phyloP scores from a whole-genome alignment of 2,888 invertebrate genomes.

The Cynaeus angustus region DNA sequence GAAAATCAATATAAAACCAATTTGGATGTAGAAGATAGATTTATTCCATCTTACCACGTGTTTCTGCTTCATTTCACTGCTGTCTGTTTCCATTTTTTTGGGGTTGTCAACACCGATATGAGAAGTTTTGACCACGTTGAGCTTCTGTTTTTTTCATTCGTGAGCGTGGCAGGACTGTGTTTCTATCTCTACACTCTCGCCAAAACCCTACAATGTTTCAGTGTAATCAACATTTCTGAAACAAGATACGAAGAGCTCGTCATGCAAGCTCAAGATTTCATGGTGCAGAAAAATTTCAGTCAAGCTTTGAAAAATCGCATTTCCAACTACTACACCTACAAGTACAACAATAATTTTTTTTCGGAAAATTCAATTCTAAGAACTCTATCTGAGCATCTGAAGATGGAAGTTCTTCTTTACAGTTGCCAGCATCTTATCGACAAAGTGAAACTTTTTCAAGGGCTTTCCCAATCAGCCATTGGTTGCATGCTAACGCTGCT shows the following conservation, averaged over 20 bases:
- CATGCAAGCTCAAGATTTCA: slow-evolving; percentile 17
- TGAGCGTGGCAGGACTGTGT: background rate
- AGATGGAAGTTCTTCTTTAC: too few species aligned
- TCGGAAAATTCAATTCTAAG: too few species aligned
- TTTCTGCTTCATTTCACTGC: background rate
- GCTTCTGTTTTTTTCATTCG: background rate
- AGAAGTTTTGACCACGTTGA: background rate
- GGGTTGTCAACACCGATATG: background rate
- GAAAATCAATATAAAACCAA: background rate
- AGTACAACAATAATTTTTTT: too few species aligned
- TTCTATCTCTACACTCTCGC: slow-evolving; percentile 3
- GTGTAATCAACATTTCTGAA: slow-evolving; percentile 32
- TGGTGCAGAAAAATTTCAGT: too few species aligned
- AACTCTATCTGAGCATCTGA: too few species aligned
- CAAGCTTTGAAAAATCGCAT: too few species aligned
- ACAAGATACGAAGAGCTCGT: slow-evolving; percentile 20
- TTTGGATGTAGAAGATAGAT: too few species aligned
- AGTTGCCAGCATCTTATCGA: too few species aligned
- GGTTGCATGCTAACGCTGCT: too few species aligned
- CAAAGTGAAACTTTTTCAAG: too few species aligned
- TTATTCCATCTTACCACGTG: background rate
- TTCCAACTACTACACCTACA: too few species aligned
- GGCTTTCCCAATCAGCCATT: too few species aligned
- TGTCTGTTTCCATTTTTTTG: background rate
- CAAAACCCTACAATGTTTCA: slow-evolving; percentile 16